These are phyloP conservation scores for Theretra japonica DNA, from an alignment of 2,888 invertebrate species.

Conservation along the genomic window DNA sequence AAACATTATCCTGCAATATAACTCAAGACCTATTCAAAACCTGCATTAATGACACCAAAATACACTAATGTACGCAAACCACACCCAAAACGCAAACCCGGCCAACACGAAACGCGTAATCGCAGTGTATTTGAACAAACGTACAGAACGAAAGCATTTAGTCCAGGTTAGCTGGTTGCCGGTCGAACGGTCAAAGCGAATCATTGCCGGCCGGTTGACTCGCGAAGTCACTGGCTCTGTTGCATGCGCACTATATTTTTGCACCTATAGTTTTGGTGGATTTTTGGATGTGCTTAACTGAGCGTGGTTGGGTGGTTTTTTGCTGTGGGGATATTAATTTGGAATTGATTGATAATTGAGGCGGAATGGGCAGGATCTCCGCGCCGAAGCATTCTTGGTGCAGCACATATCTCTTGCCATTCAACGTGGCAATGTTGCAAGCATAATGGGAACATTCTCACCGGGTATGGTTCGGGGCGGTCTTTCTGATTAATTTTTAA, in stretches of 20 bases:
- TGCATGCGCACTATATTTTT: not conserved
- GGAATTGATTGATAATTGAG: no score
- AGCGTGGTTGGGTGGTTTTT: no score
- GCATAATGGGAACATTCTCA: no score
- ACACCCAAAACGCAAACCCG: not conserved
- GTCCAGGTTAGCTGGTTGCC: conserved; percentile 41
- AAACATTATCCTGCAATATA: no score
- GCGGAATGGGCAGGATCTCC: no score
- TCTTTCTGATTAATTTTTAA: no score
- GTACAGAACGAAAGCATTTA: conserved; percentile 28
- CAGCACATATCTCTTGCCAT: no score
- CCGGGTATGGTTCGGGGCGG: no score
- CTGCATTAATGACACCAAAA: not conserved
- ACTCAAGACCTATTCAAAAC: not conserved
- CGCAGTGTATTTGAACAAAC: not conserved
- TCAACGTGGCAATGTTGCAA: no score
- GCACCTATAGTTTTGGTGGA: not conserved
- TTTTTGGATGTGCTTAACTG: no score
- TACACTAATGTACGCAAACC: not conserved
- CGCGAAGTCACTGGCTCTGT: conserved; percentile 48
- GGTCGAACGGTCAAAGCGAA: conserved; percentile 57
- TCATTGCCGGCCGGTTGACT: conserved; percentile 51
- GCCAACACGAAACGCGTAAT: not conserved
- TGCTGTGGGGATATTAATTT: no score
- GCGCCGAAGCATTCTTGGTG: no score